Base-by-base conservation (phyloP, 2,113 vertebrate genomes). In the Ophiodon elongatus region DNA sequence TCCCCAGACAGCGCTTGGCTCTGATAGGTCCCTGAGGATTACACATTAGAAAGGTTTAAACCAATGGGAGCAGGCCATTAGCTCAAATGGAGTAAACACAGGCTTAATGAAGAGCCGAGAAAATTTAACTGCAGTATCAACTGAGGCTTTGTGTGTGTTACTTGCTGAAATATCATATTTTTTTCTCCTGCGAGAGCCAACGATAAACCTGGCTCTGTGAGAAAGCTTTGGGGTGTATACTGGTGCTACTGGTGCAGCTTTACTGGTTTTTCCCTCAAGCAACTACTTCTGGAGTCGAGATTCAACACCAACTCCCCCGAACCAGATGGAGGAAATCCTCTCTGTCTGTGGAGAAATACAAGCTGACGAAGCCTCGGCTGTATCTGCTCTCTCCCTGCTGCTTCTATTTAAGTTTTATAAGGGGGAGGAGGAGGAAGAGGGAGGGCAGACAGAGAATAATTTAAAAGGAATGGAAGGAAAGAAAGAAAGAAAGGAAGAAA, bases 21-120 rank as follows among this genome's bases (percentile, higher is more conserved):
- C 88, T 77, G 85, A 88, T 87, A 75, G 88, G 84, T 65, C 89
- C 80, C 91, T 10, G 76, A 79, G 71, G 89, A 79, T 45, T 37
- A 66, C 56, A n/a, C 43, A 41, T 59, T 2, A 70, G 69, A 27
- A 29, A 76, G 69, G 75, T 10, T 79, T 70, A 31, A 65, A 60
- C 84, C 89, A 92, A 87, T 82, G 25, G 68, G 31, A 87, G 71
- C 45, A 9, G 35, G 8, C 74, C 77, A 75, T 89, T 78, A 82
- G 35, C 76, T 80, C 6, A 45, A 64, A n/a, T 47, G 31, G 47
- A 75, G 87, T 59, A 63, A 82, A 87, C 80, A 75, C n/a, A 39
- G 5, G 5, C 33, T 15, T 76, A 75, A 77, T 72, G 72, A 72
- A 76, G 79, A 47, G 68, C 7, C 1, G 37, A 31, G 75, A 17